Base-by-base conservation (phyloP, 2,797 vertebrate species). In the Cryptoblepharus egeriae region DNA sequence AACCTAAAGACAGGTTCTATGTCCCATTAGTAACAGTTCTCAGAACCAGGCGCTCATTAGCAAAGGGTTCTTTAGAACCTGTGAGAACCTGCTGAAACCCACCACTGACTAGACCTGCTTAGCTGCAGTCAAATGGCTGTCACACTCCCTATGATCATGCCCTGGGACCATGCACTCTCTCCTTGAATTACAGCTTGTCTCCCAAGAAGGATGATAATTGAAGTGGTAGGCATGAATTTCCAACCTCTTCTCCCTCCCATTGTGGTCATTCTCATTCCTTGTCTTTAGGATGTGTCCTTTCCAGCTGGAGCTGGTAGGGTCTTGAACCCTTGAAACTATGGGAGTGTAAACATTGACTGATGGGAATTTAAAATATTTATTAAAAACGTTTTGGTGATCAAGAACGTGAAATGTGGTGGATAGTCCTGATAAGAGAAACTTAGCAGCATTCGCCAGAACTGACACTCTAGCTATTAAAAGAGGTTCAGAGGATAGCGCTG, bases 301-400 rank as follows among this genome's bases (percentile, higher is more conserved):
- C 37, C 20, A 35, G 22, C 1, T 72, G 16, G 58, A 37, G 35
- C 49, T 42, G 63, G n/a, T 42, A n/a, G 45, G 15, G 35, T 13
- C 24, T 42, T 67, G 61, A 45, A 45, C 73, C 61, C 87, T 76
- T 11, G 28, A 77, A 80, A 88, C 87, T 60, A 26, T 28, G 22
- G 77, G 80, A 84, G 30, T 70, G 67, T 83, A 87, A 92, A 92
- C 88, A 79, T 81, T 83, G 88, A 81, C 88, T 90, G 90, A 92
- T 83, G 87, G 82, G 88, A 88, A 52, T 52, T 90, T 69, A 85
- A 88, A 69, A 85, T 88, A 78, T 90, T 79, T 68, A 88, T 83
- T 87, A 79, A 85, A 30, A 74, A 88, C 86, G 81, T 87, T 90
- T 86, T 85, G 67, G 81, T 84, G 78, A 81, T 80, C 77, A 77